A percentile compares a stretch with the other conserved stretches of the same genome.
These are phyloP conservation scores for Pterocles orientalis DNA, from an alignment of 2,113 vertebrate genomes.

Conservation along the genomic window DNA sequence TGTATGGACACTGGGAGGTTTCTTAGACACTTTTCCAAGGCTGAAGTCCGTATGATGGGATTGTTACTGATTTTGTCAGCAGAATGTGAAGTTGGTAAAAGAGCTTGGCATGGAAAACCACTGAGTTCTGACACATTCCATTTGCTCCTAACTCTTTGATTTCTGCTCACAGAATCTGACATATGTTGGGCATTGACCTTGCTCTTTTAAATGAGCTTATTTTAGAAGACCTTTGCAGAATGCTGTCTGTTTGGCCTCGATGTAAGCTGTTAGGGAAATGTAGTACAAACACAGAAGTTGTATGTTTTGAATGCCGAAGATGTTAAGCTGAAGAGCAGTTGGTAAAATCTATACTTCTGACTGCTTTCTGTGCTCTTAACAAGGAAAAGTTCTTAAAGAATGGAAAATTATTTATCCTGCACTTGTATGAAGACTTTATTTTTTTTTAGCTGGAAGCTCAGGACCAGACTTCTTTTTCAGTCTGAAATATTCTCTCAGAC, in stretches of 20 bases:
- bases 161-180: slow-evolving; percentile 42
- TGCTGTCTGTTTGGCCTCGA: slow-evolving; percentile 41
- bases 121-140: slow-evolving; percentile 36
- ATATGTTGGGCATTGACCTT: slow-evolving; percentile 42
- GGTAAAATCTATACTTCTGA: slow-evolving; percentile 27
- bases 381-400: not conserved
- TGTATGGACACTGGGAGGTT: not conserved
- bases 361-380: slow-evolving; percentile 11
- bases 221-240: slow-evolving; percentile 64
- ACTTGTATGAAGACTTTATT: not conserved
- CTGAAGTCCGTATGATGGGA: slow-evolving; percentile 7
- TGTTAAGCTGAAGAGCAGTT: slow-evolving; percentile 53
- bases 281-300: slow-evolving; percentile 67
- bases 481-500: not conserved
- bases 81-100: slow-evolving; percentile 30
- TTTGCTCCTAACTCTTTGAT: slow-evolving; percentile 53
- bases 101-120: slow-evolving; percentile 27
- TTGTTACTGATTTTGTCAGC: slow-evolving; percentile 40
- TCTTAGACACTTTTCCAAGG: slow-evolving; percentile 4
- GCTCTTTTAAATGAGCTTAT: slow-evolving; percentile 67
- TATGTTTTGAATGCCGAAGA: slow-evolving; percentile 70
- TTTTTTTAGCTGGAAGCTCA: not conserved
- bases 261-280: slow-evolving; percentile 66
- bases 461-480: not conserved
- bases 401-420: not conserved